phyloP scores from a whole-genome alignment of 2,797 vertebrate genomes.

The Platalea minor region DNA sequence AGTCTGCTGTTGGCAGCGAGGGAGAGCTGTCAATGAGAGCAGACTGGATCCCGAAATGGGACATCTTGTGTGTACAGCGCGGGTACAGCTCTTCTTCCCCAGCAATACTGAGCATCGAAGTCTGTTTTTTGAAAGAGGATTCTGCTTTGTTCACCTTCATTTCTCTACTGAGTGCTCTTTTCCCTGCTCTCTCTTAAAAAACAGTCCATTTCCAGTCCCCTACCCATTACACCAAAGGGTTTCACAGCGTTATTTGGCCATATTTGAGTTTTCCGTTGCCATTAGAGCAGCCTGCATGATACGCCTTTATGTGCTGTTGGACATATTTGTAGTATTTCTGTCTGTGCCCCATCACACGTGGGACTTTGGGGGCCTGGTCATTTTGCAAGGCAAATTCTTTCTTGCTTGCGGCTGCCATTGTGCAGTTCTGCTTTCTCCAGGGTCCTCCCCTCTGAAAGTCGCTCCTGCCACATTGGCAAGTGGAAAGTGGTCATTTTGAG shows the following conservation, averaged over 20 bases:
- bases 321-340: neutral
- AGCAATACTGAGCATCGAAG: neutral
- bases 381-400: constrained; percentile 12
- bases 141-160: neutral
- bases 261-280: neutral
- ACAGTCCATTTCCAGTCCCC: neutral
- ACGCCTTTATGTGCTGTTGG: neutral
- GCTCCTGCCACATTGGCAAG: neutral
- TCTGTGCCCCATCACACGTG: neutral
- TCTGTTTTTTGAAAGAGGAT: neutral
- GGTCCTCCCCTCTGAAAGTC: neutral
- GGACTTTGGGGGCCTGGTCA: neutral
- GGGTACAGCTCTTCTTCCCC: neutral
- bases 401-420: neutral
- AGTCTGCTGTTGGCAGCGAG: neutral
- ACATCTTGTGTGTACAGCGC: neutral
- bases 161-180: neutral
- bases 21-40: neutral
- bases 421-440: neutral
- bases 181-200: neutral
- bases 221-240: neutral
- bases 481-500: neutral
- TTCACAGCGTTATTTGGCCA: neutral
- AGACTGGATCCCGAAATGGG: neutral
- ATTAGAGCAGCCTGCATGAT: neutral